Base-by-base conservation (phyloP, 2,113 vertebrate species). In the Pseudopipra pipra region DNA sequence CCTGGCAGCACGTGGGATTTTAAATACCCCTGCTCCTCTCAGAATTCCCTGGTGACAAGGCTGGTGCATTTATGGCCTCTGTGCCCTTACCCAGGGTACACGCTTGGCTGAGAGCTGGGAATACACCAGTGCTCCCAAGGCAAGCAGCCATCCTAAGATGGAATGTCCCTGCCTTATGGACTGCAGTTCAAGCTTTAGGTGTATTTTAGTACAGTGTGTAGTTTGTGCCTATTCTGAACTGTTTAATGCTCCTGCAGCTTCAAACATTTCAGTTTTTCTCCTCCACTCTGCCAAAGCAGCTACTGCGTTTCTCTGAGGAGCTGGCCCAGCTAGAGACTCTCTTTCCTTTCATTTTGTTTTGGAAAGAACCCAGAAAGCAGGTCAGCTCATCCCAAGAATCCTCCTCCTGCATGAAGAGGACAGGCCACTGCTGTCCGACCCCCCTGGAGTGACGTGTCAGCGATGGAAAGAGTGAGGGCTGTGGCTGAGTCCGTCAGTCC, bases 1-100 rank as follows among this genome's bases (percentile, higher is more conserved):
- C n/a, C 54, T 8, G 25, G 33, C 20, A 56, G 25, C 17, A 12
- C 0, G 13, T 1, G 1, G 25, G 59, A 12, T 25, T 67, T 46
- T 21, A 37, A 39, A 21, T 4, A 41, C 11, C 41, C 51, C 14
- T 30, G 33, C 41, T 22, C 9, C 16, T 52, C 55, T 43, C 81
- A 6, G 35, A 43, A 44, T 14, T 44, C 76, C 28, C 31, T 3
- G 39, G 21, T 2, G 39, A 25, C 49, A n/a, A 6, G 67, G 85
- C 54, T 20, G 39, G 37, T 6, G 81, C 73, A 9, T 33, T 47
- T 9, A 7, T 3, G 37, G 88, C 52, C 41, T 9, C 9, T 1
- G 41, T 23, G 78, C 39, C 9, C 4, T 27, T 4, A 44, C 30
- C 59, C 35, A 18, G 44, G 13, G 5, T 2, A 21, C 3, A 14